Conservation (phyloP, 1,140 invertebrate species). For the Penaeus indicus region DNA sequence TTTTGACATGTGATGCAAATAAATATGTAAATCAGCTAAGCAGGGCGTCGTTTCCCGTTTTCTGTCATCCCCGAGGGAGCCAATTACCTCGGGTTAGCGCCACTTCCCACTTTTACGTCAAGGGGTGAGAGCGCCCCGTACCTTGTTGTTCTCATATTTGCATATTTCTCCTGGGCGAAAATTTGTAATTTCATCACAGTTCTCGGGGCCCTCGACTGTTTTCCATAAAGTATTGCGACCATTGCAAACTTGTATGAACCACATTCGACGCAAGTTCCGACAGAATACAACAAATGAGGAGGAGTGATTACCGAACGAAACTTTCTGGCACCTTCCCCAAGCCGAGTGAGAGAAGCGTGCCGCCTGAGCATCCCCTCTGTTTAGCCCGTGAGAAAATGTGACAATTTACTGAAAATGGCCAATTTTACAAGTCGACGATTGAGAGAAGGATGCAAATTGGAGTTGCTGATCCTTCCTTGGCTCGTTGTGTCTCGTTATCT, state of each 20-base stretch:
- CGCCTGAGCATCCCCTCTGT: constrained; percentile 34
- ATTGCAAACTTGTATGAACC: too few species aligned
- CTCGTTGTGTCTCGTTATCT: constrained; percentile 60
- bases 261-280: too few species aligned
- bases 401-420: constrained; percentile 63
- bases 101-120: constrained; percentile 60
- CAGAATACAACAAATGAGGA: too few species aligned
- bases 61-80: constrained; percentile 62
- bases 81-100: constrained; percentile 64
- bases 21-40: constrained; percentile 66
- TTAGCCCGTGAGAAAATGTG: constrained; percentile 61
- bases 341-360: constrained; percentile 35
- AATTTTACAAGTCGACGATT: constrained; percentile 64
- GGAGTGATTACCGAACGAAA: constrained; percentile 12
- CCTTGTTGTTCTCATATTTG: too few species aligned
- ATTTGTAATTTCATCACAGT: too few species aligned
- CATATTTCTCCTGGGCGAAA: too few species aligned
- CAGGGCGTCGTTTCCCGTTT: constrained; percentile 63
- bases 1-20: constrained; percentile 67
- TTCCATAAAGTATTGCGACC: too few species aligned
- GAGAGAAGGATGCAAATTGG: constrained; percentile 63
- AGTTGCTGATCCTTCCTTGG: constrained; percentile 55
- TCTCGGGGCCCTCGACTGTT: too few species aligned
- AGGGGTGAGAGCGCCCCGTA: constrained; percentile 20
- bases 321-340: constrained; percentile 36